phyloP scores from a whole-genome alignment of 2,113 vertebrate genomes.

The Rhodinocichla rosea region DNA sequence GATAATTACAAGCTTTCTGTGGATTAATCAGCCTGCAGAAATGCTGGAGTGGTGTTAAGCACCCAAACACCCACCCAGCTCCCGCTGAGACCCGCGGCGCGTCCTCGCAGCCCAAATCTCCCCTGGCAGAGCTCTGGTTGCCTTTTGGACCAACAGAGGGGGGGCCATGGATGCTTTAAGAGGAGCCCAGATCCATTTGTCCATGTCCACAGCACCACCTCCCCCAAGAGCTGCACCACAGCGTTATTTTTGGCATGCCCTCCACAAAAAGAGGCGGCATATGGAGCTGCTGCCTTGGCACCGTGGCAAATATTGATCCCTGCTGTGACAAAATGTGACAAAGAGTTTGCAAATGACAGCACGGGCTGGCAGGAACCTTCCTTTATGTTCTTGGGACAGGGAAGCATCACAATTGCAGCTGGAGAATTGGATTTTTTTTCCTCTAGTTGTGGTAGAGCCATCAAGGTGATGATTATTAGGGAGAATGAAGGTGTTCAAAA shows the following conservation, averaged over 20 bases:
- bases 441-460: neutral
- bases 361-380: neutral
- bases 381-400: neutral
- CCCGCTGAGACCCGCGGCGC: neutral
- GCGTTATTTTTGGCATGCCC: neutral
- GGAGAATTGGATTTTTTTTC: neutral
- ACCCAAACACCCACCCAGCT: neutral
- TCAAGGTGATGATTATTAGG: neutral
- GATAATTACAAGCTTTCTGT: slow-evolving; percentile 11
- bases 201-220: rapidly evolving
- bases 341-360: neutral
- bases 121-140: neutral
- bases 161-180: rapidly evolving
- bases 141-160: neutral
- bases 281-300: neutral
- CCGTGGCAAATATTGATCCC: slow-evolving; percentile 23
- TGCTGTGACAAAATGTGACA: slow-evolving; percentile 3
- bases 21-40: slow-evolving; percentile 44
- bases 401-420: neutral
- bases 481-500: neutral
- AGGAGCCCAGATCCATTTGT: neutral
- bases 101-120: neutral
- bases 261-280: neutral
- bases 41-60: neutral
- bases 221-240: neutral